Percentiles rank a stretch among this genome's conserved stretches.
Evolutionary conservation across 2,888 invertebrate genomes (phyloP).

Genomic region (Rhodophaea formosa): DNA sequence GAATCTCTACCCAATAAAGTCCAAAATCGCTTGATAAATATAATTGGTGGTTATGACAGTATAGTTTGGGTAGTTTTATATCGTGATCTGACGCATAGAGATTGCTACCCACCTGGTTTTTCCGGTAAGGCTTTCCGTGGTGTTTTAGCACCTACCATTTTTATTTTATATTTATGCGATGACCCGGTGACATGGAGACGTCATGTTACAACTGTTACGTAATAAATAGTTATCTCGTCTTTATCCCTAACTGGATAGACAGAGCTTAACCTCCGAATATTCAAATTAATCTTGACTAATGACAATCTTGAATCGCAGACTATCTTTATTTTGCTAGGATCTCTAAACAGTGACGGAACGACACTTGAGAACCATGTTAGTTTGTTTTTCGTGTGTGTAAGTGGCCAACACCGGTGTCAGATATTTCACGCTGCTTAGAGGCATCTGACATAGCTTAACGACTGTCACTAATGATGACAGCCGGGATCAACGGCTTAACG

Average conservation of each 20-base stretch:
- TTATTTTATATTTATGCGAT: conserved; percentile 31
- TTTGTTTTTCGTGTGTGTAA: no score
- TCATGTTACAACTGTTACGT: neutral
- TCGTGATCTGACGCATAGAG: conserved; percentile 54
- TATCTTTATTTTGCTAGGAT: no score
- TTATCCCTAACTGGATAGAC: neutral
- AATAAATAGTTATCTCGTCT: neutral
- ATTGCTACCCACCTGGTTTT: conserved; percentile 70
- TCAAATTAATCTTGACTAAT: no score
- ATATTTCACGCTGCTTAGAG: no score
- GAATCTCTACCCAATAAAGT: conserved; percentile 19
- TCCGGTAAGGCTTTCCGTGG: conserved; percentile 74
- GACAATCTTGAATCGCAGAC: no score
- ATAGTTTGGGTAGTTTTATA: conserved; percentile 23
- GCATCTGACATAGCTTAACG: no score
- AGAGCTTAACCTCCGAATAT: no score
- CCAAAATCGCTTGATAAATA: conserved; percentile 20
- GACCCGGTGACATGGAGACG: conserved; percentile 9
- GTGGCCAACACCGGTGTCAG: no score
- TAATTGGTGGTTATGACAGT: conserved; percentile 33
- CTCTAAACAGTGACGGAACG: no score
- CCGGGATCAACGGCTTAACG: no score
- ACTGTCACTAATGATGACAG: no score
- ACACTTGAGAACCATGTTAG: no score
- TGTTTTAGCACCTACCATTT: conserved; percentile 43